phyloP scores from a whole-genome alignment of 2,888 invertebrate species.

The Dasysyrphus albostriatus region DNA sequence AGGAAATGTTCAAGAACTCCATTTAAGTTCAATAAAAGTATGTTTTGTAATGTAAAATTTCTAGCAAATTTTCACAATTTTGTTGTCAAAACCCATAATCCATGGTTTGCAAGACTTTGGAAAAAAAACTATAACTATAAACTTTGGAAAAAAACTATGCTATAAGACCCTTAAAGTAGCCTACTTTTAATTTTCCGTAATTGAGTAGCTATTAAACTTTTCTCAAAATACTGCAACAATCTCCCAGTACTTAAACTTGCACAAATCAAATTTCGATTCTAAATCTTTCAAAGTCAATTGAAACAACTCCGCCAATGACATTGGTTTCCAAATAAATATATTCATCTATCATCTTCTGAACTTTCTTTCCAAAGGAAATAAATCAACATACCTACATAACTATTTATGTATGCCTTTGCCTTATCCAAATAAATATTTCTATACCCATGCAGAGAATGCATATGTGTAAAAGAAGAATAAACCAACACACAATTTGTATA shows the following conservation, averaged over 20 bases:
- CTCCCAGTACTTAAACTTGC: neutral
- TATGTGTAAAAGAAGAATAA: constrained; percentile 14
- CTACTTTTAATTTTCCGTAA: too few species aligned
- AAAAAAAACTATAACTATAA: too few species aligned
- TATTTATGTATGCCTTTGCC: neutral
- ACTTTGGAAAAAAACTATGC: too few species aligned
- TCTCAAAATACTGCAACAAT: neutral
- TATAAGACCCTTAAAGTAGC: too few species aligned
- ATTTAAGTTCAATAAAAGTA: too few species aligned
- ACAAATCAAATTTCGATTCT: neutral
- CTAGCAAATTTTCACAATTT: too few species aligned
- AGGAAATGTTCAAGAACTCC: too few species aligned
- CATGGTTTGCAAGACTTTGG: too few species aligned
- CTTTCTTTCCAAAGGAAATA: constrained; percentile 9
- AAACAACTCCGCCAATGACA: constrained; percentile 18
- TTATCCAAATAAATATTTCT: constrained; percentile 16
- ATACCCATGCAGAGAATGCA: constrained; percentile 21
- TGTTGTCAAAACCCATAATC: too few species aligned
- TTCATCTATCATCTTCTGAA: constrained; percentile 2
- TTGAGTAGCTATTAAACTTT: neutral
- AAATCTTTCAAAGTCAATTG: constrained; percentile 7
- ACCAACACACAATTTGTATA: constrained; percentile 5
- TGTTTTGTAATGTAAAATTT: too few species aligned
- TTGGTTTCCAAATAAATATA: neutral
- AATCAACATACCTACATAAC: neutral